Evolutionary conservation across 2,113 vertebrate genomes (phyloP).

Genomic region (Cochlearius cochlearius): DNA sequence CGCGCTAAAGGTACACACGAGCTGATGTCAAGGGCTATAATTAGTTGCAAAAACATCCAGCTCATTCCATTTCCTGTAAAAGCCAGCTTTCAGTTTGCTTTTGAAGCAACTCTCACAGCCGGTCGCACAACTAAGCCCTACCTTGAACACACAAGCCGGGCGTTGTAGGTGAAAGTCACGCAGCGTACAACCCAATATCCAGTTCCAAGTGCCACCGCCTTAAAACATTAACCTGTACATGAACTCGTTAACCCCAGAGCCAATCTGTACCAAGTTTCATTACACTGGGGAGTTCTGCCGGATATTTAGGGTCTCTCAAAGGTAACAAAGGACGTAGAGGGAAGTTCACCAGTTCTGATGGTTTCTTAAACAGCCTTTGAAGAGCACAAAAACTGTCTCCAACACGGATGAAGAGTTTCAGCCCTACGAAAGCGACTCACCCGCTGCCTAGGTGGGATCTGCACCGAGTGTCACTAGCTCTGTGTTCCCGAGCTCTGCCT

Average conservation of each 20-base stretch:
- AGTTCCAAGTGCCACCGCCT: neutral
- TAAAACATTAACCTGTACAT: fast-evolving
- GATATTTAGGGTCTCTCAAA: fast-evolving
- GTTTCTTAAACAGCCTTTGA: neutral
- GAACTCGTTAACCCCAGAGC: neutral
- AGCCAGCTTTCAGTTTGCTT: neutral
- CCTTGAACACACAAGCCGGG: neutral
- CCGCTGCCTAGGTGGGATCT: neutral
- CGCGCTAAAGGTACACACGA: neutral
- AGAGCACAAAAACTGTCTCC: too few relatives aligned
- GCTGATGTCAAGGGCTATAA: neutral
- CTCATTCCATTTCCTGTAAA: neutral
- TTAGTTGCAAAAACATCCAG: neutral
- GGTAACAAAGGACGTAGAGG: neutral
- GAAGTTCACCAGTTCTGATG: neutral
- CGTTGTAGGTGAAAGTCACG: fast-evolving
- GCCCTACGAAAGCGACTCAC: neutral
- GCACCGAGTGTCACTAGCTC: neutral
- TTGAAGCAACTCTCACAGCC: neutral
- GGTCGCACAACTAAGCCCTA: neutral
- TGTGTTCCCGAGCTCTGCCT: neutral
- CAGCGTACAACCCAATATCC: fast-evolving
- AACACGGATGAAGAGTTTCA: neutral
- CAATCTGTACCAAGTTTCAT: fast-evolving
- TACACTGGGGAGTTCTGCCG: fast-evolving